Percentiles rank a stretch among this genome's conserved stretches.
Evolutionary conservation across 2,797 vertebrate genomes (phyloP).

Genomic region (Characodon lateralis): DNA sequence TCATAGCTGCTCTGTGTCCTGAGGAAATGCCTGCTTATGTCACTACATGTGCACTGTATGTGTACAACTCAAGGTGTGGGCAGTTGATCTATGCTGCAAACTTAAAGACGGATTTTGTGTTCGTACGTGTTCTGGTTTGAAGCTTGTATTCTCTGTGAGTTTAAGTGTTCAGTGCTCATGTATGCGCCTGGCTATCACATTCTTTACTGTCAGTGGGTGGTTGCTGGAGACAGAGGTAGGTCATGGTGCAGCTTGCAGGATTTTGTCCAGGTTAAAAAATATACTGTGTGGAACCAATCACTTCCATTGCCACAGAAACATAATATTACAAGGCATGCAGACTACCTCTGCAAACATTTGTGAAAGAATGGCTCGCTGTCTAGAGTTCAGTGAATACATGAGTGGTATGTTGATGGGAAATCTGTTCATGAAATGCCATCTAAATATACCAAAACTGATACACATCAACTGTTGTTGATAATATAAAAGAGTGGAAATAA

Average conservation of each 20-base stretch:
- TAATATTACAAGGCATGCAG: neutral
- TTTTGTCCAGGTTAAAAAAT: constrained; percentile 64
- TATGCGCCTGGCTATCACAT: constrained; percentile 42
- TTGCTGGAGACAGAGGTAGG: constrained; percentile 46
- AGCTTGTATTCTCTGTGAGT: constrained; percentile 23
- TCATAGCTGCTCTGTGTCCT: constrained; percentile 52
- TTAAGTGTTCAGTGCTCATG: constrained; percentile 28
- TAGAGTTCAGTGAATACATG: neutral
- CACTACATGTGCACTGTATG: constrained; percentile 51
- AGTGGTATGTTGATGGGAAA: neutral
- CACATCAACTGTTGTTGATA: neutral
- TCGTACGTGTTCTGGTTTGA: constrained; percentile 28
- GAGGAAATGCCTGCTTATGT: constrained; percentile 58
- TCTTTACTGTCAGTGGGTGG: constrained; percentile 51
- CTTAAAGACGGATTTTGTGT: constrained; percentile 61
- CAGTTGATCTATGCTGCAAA: constrained; percentile 52
- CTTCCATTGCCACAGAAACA: neutral
- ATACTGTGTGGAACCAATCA: constrained; percentile 41
- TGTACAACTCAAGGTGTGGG: constrained; percentile 49
- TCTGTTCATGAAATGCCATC: neutral
- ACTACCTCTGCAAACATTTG: neutral
- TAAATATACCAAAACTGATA: neutral
- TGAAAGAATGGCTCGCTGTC: neutral
- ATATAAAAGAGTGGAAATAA: neutral
- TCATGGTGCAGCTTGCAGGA: constrained; percentile 57